Base-by-base conservation (phyloP, 2,113 vertebrate species). In the Rhinoderma darwinii region DNA sequence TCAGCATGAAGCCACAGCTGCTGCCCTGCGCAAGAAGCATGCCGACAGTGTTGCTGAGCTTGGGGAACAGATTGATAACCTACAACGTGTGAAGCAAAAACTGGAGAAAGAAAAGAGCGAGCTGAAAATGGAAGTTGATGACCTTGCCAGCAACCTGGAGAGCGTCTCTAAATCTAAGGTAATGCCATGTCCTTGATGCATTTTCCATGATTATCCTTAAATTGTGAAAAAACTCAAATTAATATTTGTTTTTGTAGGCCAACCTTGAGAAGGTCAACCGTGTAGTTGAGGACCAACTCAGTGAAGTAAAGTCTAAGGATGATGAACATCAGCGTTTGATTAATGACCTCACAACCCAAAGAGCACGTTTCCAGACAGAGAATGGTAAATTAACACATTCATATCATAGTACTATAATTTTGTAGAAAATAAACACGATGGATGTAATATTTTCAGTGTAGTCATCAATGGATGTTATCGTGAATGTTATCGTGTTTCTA, bases 21-120 rank as follows among this genome's bases (percentile, higher is more conserved):
- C 95, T 27, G 92, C 94, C 18, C 94, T 97, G 25, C 91, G 95
- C 15, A 96, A 96, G 92, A 97, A 98, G 91, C 96, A 97, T 9
- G 96, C 96, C 0, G 96, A 97, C 86, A 96, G 92, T 0, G 93
- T 95, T 39, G 96, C 96, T 0, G 96, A 97, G 90, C 94, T 97
- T 30, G 96, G 95, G 88, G 96, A 98, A 88, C 96, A 98, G 92
- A 96, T 97, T 0, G 96, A 97, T 88, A 97, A 96, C 90, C 95
- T 98, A 83, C 97, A 97, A 81, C 91, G 95, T 0, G 95, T 97
- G 78, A 97, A 97, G 88, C 96, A 97, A 92, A 98, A 97, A 89
- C 93, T 97, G 92, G 96, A 98, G 94, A 97, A 97, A 88, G 96
- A 98, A 91, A 98, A 98, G 84, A 97, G 96, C 0, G 96, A 98